Conservation (phyloP, 2,888 invertebrate species). For the Pristionchus arcanus region DNA sequence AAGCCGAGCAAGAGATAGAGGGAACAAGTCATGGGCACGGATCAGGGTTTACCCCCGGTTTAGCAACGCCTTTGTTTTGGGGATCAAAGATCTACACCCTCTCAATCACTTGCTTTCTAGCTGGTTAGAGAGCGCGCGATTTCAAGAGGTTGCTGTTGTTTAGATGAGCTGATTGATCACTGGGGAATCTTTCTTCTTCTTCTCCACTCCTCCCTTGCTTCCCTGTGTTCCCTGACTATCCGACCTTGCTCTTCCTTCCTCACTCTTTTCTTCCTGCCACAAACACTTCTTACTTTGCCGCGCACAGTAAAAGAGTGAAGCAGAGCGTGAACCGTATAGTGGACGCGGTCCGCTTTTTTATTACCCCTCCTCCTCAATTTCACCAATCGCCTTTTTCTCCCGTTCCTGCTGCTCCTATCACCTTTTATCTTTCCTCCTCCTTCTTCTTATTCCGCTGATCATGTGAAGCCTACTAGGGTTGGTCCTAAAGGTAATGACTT, state of each 20-base stretch:
- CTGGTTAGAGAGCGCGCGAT: not conserved
- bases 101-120: not conserved
- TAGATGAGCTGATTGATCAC: slow-evolving; percentile 4
- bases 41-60: slow-evolving; percentile 42
- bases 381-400: not conserved
- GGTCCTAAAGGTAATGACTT: no score
- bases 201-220: not conserved
- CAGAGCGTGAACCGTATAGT: slow-evolving; percentile 49
- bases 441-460: no score
- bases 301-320: slow-evolving; percentile 26
- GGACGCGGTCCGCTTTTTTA: slow-evolving; percentile 48
- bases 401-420: not conserved
- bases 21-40: slow-evolving; percentile 9
- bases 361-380: slow-evolving; percentile 37
- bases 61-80: slow-evolving; percentile 24
- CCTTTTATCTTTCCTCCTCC: not conserved
- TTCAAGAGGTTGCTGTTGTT: not conserved
- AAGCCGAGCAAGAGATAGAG: slow-evolving; percentile 1
- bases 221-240: not conserved
- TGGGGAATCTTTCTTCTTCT: not conserved
- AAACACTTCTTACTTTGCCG: not conserved
- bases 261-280: slow-evolving; percentile 2
- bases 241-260: not conserved
- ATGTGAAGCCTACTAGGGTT: no score
- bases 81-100: not conserved